phyloP scores from a whole-genome alignment of 2,113 vertebrate genomes.

The Theristicus caerulescens region DNA sequence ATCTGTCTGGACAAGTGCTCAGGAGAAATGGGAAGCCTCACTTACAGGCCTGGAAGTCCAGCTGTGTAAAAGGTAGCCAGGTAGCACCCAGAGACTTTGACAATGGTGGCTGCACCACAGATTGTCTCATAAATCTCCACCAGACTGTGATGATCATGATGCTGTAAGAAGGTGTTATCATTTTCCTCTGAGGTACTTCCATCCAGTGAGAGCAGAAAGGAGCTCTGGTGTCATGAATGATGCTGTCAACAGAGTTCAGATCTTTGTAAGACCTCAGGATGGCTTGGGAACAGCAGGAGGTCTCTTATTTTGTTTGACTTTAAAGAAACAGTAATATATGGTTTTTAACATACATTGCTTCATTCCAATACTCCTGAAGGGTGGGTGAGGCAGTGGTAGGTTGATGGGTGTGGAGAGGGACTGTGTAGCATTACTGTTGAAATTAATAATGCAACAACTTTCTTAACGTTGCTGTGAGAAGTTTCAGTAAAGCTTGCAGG shows the following conservation, averaged over 20 bases:
- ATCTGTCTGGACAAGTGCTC: background rate
- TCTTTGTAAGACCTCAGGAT: background rate
- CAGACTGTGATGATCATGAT: background rate
- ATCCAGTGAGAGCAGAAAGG: background rate
- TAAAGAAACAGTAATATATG: background rate
- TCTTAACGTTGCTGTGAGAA: background rate
- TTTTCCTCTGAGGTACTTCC: background rate
- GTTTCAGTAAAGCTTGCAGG: background rate
- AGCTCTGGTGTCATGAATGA: background rate
- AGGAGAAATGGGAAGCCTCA: background rate
- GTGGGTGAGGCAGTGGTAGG: background rate
- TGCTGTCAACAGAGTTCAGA: background rate
- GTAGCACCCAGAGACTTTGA: background rate
- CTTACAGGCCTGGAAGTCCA: background rate
- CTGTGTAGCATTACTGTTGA: background rate
- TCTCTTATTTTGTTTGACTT: background rate
- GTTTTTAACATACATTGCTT: background rate
- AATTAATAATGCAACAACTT: background rate
- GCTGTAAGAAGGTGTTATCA: background rate
- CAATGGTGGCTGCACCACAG: background rate
- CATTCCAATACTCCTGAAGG: background rate
- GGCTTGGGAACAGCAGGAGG: background rate
- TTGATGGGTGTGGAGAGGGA: background rate
- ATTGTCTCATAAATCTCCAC: background rate
- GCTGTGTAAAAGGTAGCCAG: background rate